Base-by-base conservation (phyloP, 2,113 vertebrate species). In the Platanista minor region DNA sequence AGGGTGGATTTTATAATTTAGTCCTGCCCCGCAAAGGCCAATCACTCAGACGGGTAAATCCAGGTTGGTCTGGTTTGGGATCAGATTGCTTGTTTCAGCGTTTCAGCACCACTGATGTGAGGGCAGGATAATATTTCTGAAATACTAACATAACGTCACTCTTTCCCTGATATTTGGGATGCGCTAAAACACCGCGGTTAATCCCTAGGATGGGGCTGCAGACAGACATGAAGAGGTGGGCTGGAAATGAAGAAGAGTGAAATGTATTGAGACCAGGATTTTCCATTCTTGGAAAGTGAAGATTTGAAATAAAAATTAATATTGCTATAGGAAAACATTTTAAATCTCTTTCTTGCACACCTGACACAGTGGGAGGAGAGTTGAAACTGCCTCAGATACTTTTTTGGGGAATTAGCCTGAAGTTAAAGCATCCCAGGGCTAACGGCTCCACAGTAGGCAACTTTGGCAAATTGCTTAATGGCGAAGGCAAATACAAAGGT, bases 301-400 rank as follows among this genome's bases (percentile, higher is more conserved):
- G 57, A 87, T 82, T 78, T 93, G 69, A 95, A 90, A 66, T 67
- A 64, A 81, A 96, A 93, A 67, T 46, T 52, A 74, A 93, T 69
- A 74, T 93, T 82, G 6, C 31, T 57, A 8, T 36, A 46, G 10
- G 10, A 80, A 57, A 71, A 12, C 9, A 43, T 20, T 49, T 49
- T 8, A 8, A 75, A 43, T 81, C 21, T 90, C 64, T 52, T 62
- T 84, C n/a, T 46, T 46, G 12, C 5, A 72, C 31, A 59, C 3
- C 43, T 91, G 54, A 33, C 21, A 41, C 46, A 66, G 23, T 57
- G 39, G n/a, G 13, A 29, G 62, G 39, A 69, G 54, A 59, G 36
- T 9, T 94, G 20, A 54, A 43, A 39, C 39, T 84, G 49, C 17
- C 20, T 83, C 12, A 41, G 13, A 87, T 8, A n/a, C 13, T 71